Conservation (phyloP, 2,797 vertebrate genomes). For the Fundulus diaphanus region DNA sequence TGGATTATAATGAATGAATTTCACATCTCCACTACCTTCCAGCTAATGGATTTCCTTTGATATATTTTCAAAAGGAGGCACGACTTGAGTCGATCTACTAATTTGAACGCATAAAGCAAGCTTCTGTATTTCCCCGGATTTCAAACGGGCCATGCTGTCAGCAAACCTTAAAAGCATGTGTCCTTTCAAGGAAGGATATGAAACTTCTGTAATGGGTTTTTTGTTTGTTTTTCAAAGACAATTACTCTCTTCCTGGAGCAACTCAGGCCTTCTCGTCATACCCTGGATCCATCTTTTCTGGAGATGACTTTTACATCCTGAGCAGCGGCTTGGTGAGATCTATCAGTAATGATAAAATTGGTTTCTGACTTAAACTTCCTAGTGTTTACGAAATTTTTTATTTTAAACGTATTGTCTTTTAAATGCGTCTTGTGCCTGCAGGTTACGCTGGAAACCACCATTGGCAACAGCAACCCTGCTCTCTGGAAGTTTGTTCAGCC, state of each 20-base stretch:
- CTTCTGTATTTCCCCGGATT: too few species aligned
- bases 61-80: not conserved
- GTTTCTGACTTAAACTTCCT: not conserved
- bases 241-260: slow-evolving; percentile 79
- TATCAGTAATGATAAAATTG: not conserved
- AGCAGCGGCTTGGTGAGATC: slow-evolving; percentile 90
- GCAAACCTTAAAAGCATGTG: not conserved
- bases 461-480: slow-evolving; percentile 89
- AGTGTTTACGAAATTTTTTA: slow-evolving; percentile 2
- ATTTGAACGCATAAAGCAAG: not conserved
- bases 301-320: slow-evolving; percentile 95
- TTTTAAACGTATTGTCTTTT: not conserved
- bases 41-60: not conserved
- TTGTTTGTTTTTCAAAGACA: slow-evolving; percentile 44
- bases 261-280: slow-evolving; percentile 92
- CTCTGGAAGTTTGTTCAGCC: slow-evolving; percentile 90
- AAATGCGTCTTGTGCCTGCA: slow-evolving; percentile 54
- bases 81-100: not conserved
- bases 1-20: not conserved
- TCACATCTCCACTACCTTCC: not conserved
- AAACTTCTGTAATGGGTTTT: not conserved
- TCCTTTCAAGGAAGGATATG: not conserved
- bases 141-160: too few species aligned
- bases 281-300: slow-evolving; percentile 92
- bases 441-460: slow-evolving; percentile 94